A percentile compares a stretch with the other conserved stretches of the same genome.
Conservation (phyloP, 2,113 vertebrate genomes). For the Hippocampus zosterae region DNA sequence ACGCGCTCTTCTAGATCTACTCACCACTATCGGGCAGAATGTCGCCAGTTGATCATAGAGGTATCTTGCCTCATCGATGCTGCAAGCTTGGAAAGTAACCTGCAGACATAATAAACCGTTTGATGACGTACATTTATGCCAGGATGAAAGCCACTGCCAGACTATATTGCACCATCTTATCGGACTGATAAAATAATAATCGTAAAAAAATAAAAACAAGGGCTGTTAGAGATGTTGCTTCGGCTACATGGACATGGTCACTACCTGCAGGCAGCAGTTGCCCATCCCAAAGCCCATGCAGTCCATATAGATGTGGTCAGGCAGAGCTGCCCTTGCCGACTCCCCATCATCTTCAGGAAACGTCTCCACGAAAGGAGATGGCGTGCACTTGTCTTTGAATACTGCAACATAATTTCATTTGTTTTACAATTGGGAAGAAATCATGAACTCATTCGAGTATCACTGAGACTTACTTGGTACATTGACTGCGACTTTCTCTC, state of each 20-base stretch:
- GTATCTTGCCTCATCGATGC: conserved; percentile 93
- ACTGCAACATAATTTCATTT: conserved; percentile 65
- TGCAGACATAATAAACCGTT: conserved; percentile 49
- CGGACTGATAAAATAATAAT: background rate
- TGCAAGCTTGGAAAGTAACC: conserved; percentile 99
- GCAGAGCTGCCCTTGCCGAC: conserved; percentile 77
- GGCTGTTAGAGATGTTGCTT: background rate
- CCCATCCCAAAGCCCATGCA: conserved; percentile 99
- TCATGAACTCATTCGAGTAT: background rate
- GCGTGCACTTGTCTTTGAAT: conserved; percentile 89
- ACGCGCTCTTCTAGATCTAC: conserved; percentile 36
- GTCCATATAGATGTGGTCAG: conserved; percentile 96
- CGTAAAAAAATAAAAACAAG: background rate
- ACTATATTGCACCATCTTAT: background rate
- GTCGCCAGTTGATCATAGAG: conserved; percentile 97
- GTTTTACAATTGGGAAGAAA: background rate
- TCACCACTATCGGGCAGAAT: conserved; percentile 96
- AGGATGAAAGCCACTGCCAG: background rate
- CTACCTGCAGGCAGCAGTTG: conserved; percentile 97
- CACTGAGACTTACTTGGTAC: conserved; percentile 84
- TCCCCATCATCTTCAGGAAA: conserved; percentile 89
- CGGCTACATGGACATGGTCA: background rate
- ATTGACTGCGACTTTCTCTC: conserved; percentile 95
- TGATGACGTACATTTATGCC: conserved; percentile 35
- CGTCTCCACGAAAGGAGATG: conserved; percentile 83